Base-by-base conservation (phyloP, 2,113 vertebrate genomes). In the Eulacestoma nigropectus region DNA sequence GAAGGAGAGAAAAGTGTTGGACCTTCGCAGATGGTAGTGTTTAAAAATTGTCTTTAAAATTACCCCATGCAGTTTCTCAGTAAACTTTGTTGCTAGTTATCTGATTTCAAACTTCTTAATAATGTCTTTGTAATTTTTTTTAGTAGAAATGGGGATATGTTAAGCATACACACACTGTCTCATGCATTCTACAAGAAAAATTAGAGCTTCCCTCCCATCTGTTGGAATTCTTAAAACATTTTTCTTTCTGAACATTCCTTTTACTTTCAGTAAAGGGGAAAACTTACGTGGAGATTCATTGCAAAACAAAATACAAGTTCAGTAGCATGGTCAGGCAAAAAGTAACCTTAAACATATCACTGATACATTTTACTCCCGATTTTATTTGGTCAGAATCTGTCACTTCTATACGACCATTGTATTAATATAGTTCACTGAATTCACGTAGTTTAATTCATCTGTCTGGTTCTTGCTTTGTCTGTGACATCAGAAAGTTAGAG, bases 1-100 rank as follows among this genome's bases (percentile, higher is more conserved):
- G 92, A 99, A 99, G 84, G 99, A 99, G 93, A 98, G 99, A 42
- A 99, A 99, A 98, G 99, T 99, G 39, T 96, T 99, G 47, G 99
- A 99, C 96, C 98, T 99, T 76, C 98, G 99, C 39, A 98, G 99
- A 98, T 99, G 99, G 99, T 99, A 98, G 32, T 87, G n/a, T 94
- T 85, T 68, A 33, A 67, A 29, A 62, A 22, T 14, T 81, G 23
- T 53, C 7, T 69, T 75, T 79, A 64, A 91, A 57, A 42, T 72
- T 73, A 44, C n/a, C 32, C 4, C 5, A 1, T 88, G 9, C 16
- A 27, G 10, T 72, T 82, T 78, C 46, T 74, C 2, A 6, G 46
- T 89, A 59, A 89, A 91, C 30, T n/a, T 8, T 83, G 15, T 56
- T 90, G 52, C 35, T 64, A 41, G 25, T 69, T 79, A 13, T 19